Conservation (phyloP, 2,888 invertebrate species). For the Platycnemis pennipes region DNA sequence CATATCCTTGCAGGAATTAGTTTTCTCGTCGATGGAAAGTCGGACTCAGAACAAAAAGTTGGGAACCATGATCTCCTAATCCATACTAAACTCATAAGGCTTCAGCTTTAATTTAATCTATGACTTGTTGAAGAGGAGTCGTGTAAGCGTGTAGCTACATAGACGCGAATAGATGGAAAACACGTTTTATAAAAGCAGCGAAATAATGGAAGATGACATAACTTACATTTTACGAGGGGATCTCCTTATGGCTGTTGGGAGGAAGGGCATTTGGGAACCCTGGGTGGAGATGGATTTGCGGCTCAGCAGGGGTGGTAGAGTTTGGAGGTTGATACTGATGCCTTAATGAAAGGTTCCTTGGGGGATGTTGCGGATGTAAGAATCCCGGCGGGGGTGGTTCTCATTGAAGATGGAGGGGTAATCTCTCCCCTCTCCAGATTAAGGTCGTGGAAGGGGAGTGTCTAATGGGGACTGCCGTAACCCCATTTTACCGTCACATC, state of each 20-base stretch:
- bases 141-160: too few relatives aligned
- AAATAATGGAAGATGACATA: too few relatives aligned
- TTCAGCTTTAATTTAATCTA: too few relatives aligned
- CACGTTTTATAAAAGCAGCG: too few relatives aligned
- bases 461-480: conserved; percentile 56
- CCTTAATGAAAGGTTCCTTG: conserved; percentile 41
- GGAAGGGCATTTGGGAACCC: neutral
- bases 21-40: too few relatives aligned
- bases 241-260: neutral
- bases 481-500: conserved; percentile 37
- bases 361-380: neutral
- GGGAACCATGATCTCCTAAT: too few relatives aligned
- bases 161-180: too few relatives aligned
- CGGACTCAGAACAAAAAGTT: too few relatives aligned
- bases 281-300: neutral
- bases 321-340: neutral
- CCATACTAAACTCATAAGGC: too few relatives aligned
- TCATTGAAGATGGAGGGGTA: neutral
- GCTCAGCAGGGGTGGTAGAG: neutral
- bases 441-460: neutral
- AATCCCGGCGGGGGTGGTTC: neutral
- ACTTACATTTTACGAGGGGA: too few relatives aligned
- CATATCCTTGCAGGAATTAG: too few relatives aligned
- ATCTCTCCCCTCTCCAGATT: neutral
- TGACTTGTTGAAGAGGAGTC: too few relatives aligned